These are phyloP conservation scores for Caranx ignobilis DNA, from an alignment of 2,113 vertebrate genomes.

Conservation along the genomic window DNA sequence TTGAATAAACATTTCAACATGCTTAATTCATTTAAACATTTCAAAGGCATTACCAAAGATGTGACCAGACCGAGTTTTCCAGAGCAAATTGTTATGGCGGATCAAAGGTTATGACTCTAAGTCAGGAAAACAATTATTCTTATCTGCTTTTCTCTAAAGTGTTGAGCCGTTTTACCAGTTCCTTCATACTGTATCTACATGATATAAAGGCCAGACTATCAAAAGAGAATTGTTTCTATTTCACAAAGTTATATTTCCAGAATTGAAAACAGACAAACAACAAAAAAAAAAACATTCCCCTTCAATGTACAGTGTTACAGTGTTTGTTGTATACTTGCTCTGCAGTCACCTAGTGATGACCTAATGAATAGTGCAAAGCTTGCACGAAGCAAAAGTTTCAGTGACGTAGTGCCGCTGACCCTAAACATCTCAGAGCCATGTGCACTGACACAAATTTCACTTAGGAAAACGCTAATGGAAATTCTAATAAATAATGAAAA, in stretches of 20 bases:
- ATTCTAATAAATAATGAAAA: constrained; percentile 71
- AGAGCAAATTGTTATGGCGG: constrained; percentile 29
- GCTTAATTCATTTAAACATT: constrained; percentile 47
- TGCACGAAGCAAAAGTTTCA: constrained; percentile 33
- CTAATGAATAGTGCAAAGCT: constrained; percentile 25
- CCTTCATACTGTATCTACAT: background rate
- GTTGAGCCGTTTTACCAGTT: background rate
- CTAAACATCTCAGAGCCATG: constrained; percentile 56
- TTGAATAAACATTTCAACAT: constrained; percentile 57
- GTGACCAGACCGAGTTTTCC: constrained; percentile 27
- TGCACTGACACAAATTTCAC: constrained; percentile 59
- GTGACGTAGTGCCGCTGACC: constrained; percentile 34
- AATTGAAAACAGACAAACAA: background rate
- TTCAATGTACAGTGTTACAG: background rate
- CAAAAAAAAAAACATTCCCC: background rate
- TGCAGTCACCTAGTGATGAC: constrained; percentile 19
- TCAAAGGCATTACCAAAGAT: constrained; percentile 44
- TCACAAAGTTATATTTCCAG: background rate
- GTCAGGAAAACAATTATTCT: background rate
- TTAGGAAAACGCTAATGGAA: constrained; percentile 62
- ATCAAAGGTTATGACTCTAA: constrained; percentile 41
- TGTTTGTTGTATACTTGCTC: background rate
- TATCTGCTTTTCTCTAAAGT: background rate
- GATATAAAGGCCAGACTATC: background rate
- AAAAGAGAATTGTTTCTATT: background rate